These are phyloP conservation scores for Tetramorium bicarinatum DNA, from an alignment of 2,888 invertebrate genomes.

Conservation along the genomic window DNA sequence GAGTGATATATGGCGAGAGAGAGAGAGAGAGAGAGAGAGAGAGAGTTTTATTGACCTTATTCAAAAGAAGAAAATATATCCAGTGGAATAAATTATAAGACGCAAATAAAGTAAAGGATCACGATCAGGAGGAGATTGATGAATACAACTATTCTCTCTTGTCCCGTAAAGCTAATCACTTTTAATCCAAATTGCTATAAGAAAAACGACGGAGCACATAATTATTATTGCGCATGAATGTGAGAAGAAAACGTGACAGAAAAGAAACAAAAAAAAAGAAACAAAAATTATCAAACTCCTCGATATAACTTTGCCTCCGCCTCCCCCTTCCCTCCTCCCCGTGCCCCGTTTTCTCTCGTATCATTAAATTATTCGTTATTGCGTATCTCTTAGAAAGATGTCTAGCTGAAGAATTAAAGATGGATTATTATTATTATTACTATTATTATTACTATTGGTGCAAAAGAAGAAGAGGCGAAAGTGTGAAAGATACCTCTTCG, in stretches of 20 bases:
- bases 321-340: not conserved
- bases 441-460: conserved; percentile 48
- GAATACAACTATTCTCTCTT: conserved; percentile 32
- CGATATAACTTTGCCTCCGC: conserved; percentile 68
- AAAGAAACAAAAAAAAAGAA: conserved; percentile 54
- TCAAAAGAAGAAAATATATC: conserved; percentile 33
- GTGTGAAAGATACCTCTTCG: conserved; percentile 31
- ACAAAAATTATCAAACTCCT: conserved; percentile 67
- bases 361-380: conserved; percentile 80
- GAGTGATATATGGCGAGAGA: conserved; percentile 17
- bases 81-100: conserved; percentile 25
- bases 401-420: conserved; percentile 69
- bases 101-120: conserved; percentile 29
- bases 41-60: conserved; percentile 34
- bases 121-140: conserved; percentile 28
- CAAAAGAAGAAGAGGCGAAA: conserved; percentile 19
- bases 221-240: conserved; percentile 65
- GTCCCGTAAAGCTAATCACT: conserved; percentile 42
- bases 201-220: conserved; percentile 54
- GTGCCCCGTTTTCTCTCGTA: conserved; percentile 60
- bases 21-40: not conserved
- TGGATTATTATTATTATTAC: conserved; percentile 68
- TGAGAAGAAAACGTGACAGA: conserved; percentile 41
- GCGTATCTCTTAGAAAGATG: conserved; percentile 81
- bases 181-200: conserved; percentile 56